phyloP scores from a whole-genome alignment of 2,888 invertebrate genomes.

The Andricus curvator region DNA sequence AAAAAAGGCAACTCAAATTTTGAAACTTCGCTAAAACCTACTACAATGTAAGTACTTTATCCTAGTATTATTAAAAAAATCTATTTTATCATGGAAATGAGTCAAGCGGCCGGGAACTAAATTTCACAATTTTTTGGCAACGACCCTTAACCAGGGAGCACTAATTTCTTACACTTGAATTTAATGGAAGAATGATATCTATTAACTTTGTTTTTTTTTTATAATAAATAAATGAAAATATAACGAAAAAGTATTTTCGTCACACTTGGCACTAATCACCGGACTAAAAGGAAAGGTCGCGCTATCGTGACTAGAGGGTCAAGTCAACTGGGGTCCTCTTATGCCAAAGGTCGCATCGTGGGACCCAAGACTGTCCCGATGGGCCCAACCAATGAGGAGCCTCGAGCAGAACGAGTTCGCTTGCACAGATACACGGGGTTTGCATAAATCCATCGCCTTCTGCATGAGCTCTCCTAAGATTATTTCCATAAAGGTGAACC shows the following conservation, averaged over 20 bases:
- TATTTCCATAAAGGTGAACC: slow-evolving; percentile 40
- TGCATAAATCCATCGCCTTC: slow-evolving; percentile 18
- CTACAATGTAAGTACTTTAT: too few species aligned
- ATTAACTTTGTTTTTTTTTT: not conserved
- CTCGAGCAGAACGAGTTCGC: slow-evolving; percentile 62
- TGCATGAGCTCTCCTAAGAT: slow-evolving; percentile 34
- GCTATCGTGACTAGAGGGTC: slow-evolving; percentile 41
- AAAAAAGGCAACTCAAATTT: too few species aligned
- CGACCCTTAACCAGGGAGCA: too few species aligned
- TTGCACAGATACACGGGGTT: slow-evolving; percentile 17
- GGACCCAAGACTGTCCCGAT: slow-evolving; percentile 63
- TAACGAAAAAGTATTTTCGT: not conserved
- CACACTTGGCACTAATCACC: slow-evolving; percentile 12
- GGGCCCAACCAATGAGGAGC: slow-evolving; percentile 63
- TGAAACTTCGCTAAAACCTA: too few species aligned
- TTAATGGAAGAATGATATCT: not conserved
- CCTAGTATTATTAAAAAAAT: too few species aligned
- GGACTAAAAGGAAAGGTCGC: slow-evolving; percentile 15
- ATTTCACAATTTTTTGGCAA: too few species aligned
- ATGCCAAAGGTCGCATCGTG: slow-evolving; percentile 65
- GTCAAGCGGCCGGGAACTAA: too few species aligned
- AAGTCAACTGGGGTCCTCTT: slow-evolving; percentile 63
- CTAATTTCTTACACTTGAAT: not conserved
- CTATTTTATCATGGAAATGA: too few species aligned
- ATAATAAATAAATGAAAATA: not conserved